Conservation (phyloP, 2,888 invertebrate genomes). For the Melinaea marsaeus region DNA sequence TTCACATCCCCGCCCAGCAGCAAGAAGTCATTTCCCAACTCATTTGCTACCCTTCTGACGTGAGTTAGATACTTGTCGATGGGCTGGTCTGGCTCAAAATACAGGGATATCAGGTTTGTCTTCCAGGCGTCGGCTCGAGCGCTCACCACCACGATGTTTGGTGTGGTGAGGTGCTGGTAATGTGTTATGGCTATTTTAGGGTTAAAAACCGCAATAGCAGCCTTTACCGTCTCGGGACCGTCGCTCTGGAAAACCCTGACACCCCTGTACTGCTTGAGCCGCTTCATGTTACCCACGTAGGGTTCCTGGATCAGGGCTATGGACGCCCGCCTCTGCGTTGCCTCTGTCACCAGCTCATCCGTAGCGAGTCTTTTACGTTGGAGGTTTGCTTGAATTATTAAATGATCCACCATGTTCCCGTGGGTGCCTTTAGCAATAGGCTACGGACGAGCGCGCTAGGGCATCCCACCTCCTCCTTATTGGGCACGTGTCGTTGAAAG, state of each 20-base stretch:
- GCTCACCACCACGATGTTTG: slow-evolving; percentile 16
- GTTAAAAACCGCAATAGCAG: slow-evolving; percentile 22
- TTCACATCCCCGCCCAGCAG: too few relatives aligned
- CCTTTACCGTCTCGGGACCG: slow-evolving; percentile 11
- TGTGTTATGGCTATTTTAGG: slow-evolving; percentile 8
- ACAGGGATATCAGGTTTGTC: slow-evolving; percentile 18
- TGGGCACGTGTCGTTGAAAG: slow-evolving; percentile 14
- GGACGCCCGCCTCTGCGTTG: neutral
- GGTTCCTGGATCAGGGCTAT: slow-evolving; percentile 25
- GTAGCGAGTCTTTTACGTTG: slow-evolving; percentile 22
- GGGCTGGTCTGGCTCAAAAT: slow-evolving; percentile 22
- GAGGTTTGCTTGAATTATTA: slow-evolving; percentile 20
- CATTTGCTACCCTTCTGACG: too few relatives aligned
- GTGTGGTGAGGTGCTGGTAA: neutral
- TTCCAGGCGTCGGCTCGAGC: slow-evolving; percentile 14
- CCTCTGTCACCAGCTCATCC: slow-evolving; percentile 22
- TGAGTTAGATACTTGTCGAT: neutral
- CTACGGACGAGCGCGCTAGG: slow-evolving; percentile 13
- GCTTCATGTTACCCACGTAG: slow-evolving; percentile 13
- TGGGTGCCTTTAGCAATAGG: slow-evolving; percentile 15
- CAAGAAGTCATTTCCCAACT: too few relatives aligned
- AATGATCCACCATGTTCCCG: too few relatives aligned
- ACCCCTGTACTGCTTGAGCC: neutral
- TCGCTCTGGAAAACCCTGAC: slow-evolving; percentile 16
- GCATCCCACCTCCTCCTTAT: slow-evolving; percentile 10